Conservation (phyloP, 1,140 invertebrate species). For the Pogonomyrmex californicus region DNA sequence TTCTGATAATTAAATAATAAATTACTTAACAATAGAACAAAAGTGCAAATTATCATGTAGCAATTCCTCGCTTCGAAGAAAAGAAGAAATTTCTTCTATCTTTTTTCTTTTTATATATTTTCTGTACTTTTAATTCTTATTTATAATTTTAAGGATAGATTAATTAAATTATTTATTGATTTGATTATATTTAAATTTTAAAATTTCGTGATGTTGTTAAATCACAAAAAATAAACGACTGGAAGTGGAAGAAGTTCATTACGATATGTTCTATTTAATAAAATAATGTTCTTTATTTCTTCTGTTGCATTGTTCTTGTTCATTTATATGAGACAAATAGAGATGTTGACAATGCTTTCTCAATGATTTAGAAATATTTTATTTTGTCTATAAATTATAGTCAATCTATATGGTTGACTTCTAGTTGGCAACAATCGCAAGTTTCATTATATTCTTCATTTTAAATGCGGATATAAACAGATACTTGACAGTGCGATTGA, state of each 20-base stretch:
- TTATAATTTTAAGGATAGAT: background rate
- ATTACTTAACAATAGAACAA: constrained; percentile 23
- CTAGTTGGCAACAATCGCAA: background rate
- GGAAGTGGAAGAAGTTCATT: background rate
- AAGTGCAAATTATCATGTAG: background rate
- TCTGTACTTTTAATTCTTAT: background rate
- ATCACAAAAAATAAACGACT: background rate
- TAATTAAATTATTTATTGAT: background rate
- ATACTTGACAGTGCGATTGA: constrained; percentile 38
- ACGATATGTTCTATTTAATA: background rate
- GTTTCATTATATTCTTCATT: background rate
- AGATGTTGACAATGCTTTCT: background rate
- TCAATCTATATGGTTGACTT: background rate
- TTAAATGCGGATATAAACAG: constrained; percentile 19
- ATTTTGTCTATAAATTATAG: background rate
- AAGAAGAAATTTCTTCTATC: background rate
- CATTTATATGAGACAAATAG: background rate
- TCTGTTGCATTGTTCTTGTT: background rate
- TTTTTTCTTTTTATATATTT: background rate
- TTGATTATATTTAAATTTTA: background rate
- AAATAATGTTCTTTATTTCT: constrained; percentile 1
- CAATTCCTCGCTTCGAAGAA: background rate
- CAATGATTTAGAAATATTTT: background rate
- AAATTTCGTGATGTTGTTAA: background rate
- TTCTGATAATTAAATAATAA: constrained; percentile 36